Percentiles rank a stretch among this genome's conserved stretches.
These are phyloP conservation scores for Ophion obscuratus DNA, from an alignment of 2,888 invertebrate genomes.

Conservation along the genomic window DNA sequence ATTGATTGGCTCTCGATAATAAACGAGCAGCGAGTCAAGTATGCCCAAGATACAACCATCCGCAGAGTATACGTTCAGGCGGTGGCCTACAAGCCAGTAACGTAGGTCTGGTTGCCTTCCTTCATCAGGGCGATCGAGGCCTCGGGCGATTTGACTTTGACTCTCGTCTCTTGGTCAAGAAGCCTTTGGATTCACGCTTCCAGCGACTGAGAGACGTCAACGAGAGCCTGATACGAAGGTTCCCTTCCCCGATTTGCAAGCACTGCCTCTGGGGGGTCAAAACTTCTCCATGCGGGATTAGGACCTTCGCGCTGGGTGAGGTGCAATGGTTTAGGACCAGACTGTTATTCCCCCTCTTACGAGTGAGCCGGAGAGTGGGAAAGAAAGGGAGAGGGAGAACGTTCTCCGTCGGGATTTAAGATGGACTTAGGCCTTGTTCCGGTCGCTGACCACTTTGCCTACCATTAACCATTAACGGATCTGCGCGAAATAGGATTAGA, in stretches of 20 bases:
- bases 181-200: constrained; percentile 46
- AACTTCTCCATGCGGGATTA: constrained; percentile 81
- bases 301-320: constrained; percentile 76
- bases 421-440: constrained; percentile 84
- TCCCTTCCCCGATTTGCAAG: constrained; percentile 25
- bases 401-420: constrained; percentile 82
- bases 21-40: constrained; percentile 70
- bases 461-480: constrained; percentile 84
- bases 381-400: constrained; percentile 15
- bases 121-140: constrained; percentile 34
- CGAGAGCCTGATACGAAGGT: constrained; percentile 9
- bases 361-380: neutral
- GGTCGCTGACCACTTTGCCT: constrained; percentile 84
- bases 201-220: constrained; percentile 54
- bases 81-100: constrained; percentile 31
- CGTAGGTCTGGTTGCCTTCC: constrained; percentile 58
- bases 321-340: constrained; percentile 67
- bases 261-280: constrained; percentile 73
- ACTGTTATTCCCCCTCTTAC: constrained; percentile 20
- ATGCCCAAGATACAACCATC: constrained; percentile 61
- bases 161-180: constrained; percentile 58
- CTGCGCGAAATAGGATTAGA: constrained; percentile 83
- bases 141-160: constrained; percentile 62
- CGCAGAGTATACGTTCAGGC: constrained; percentile 9
- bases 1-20: constrained; percentile 76